Base-by-base conservation (phyloP, 2,113 vertebrate genomes). In the Nettapus auritus region DNA sequence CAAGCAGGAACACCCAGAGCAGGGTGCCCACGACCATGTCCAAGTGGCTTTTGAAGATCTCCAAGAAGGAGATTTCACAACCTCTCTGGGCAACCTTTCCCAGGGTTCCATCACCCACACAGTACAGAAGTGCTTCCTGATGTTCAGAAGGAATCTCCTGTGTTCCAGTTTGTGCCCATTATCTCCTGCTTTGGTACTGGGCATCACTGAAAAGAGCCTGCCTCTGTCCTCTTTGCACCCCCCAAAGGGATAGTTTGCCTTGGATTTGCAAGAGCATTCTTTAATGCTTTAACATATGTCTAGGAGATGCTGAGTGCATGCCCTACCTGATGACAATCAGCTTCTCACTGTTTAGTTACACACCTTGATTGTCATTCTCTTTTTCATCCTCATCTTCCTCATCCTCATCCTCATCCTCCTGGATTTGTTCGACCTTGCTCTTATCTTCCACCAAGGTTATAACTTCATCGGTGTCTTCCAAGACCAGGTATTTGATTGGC, bases 391-490 rank as follows among this genome's bases (percentile, higher is more conserved):
- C 97, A 1, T 97, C 96, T 15, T 97, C 95, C 1, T 92, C 96
- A 26, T 93, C 70, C 38, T 74, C 86, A 9, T 93, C 62, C 31
- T 97, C 93, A 6, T 96, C 86, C 59, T 96, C 91, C 25, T 73
- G 90, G 50, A 60, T 77, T 86, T 94, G 83, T 91, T 92, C 75
- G 34, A 95, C 86, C 82, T 98, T 57, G 42, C 57, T 86, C 21
- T 86, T 93, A 34, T 94, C 91, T 97, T 98, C 96, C 85, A 99
- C 97, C 60, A 98, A 96, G 40, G 98, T 98, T 82, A 99, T 13
- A 82, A 99, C 96, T 79, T 98, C 99, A 50, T 99, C 98, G 2
- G 97, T 82, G 91, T 98, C 98, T 91, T 97, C 97, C 82, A 99
- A 94, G 29, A 97, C 97, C 94, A 99, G 91, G 93, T 98, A 99